Base-by-base conservation (phyloP, 1,140 invertebrate genomes). In the Archivesica marissinica region DNA sequence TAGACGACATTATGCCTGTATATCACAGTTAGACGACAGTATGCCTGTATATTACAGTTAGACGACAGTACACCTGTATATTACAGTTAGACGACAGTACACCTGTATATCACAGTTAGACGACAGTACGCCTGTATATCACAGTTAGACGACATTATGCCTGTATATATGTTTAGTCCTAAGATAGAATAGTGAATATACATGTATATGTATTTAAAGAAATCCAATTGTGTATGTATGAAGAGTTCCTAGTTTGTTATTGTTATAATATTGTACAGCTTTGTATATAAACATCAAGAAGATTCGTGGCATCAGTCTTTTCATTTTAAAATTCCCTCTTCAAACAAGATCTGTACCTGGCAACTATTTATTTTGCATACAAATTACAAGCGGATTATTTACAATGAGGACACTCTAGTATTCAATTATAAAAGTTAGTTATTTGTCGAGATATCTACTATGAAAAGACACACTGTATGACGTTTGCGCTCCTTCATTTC, bases 401-500 rank as follows among this genome's bases (percentile, higher is more conserved):
- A 44, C 74, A 30, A 28, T 54, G n/a, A 47, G 72, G 74, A 85
- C 35, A 70, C 50, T 38, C 64, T 28, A 56, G 44, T 35, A 85
- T 77, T 77, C 56, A 77, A 68, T 54, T 77, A 64, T 66, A 76
- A 78, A 74, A 77, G 78, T 85, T 85, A 85, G 82, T 70, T 77
- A 77, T 85, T 85, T 85, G 82, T 70, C 28, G 56, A 77, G 70
- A 85, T 28, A 39, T 68, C 25, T 23, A 23, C 38, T 33, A 25
- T 80, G 70, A 61, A 75, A 74, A 75, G 39, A 15, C 38, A 41
- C 30, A 72, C 30, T 20, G 28, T 38, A 9, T 11, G 38, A 15
- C 28, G 30, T 38, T 72, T 59, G n/a, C 44, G 33, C 17, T 39
- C 44, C 13, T 61, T 44, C 54, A 54, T 47, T 41, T 44, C 28